A percentile compares a stretch with the other conserved stretches of the same genome.
phyloP scores from a whole-genome alignment of 2,113 vertebrate genomes.

The Heterotilapia buettikoferi region DNA sequence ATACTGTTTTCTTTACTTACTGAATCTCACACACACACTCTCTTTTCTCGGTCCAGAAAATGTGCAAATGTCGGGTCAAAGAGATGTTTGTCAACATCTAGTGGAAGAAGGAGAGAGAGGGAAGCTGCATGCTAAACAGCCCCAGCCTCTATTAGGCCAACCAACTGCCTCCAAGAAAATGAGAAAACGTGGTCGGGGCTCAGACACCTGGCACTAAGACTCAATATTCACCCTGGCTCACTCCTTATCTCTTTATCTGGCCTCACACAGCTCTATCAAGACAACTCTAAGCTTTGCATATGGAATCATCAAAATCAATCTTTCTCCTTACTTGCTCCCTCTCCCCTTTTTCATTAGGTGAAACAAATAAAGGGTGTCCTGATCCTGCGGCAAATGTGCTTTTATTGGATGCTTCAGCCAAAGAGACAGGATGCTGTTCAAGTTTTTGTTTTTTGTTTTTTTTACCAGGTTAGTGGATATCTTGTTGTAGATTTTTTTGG shows the following conservation, averaged over 20 bases:
- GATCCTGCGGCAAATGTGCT: conserved; percentile 62
- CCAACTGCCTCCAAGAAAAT: conserved; percentile 50
- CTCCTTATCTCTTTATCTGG: conserved; percentile 34
- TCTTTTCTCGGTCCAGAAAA: conserved; percentile 36
- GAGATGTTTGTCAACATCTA: conserved; percentile 73
- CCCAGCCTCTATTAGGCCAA: conserved; percentile 50
- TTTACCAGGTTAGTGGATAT: not conserved
- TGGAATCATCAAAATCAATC: conserved; percentile 67
- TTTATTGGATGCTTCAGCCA: conserved; percentile 64
- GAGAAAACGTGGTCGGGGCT: conserved; percentile 43
- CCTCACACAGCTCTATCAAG: conserved; percentile 38
- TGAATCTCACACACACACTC: not conserved
- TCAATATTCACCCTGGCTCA: conserved; percentile 25
- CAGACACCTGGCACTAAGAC: conserved; percentile 62
- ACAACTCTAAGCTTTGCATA: conserved; percentile 52
- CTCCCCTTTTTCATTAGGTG: conserved; percentile 62
- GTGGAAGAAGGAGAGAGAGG: conserved; percentile 48
- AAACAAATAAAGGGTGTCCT: conserved; percentile 64
- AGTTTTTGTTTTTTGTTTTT: not conserved
- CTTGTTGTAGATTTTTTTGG: not conserved
- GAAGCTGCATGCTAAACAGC: conserved; percentile 69
- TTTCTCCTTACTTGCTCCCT: conserved; percentile 39
- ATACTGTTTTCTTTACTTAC: not conserved
- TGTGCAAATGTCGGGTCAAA: conserved; percentile 64
- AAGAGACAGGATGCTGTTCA: conserved; percentile 12